Evolutionary conservation across 2,888 invertebrate species (phyloP).

Genomic region (Eupithecia subfuscata): DNA sequence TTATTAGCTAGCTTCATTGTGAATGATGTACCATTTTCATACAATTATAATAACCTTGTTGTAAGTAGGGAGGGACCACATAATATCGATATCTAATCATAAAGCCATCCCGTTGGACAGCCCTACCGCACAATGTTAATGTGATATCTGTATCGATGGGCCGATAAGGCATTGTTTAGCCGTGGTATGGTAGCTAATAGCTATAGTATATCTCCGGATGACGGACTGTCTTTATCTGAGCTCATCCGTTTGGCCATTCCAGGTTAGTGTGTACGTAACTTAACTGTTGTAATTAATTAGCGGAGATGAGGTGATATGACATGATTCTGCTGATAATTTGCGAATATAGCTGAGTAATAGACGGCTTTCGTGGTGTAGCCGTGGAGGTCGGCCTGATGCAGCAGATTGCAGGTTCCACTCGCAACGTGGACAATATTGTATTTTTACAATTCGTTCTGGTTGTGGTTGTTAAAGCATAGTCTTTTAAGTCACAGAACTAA

Average conservation of each 20-base stretch:
- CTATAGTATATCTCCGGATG: constrained; percentile 13
- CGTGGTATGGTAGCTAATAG: neutral
- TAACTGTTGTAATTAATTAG: constrained; percentile 12
- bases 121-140: constrained; percentile 12
- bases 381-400: neutral
- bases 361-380: neutral
- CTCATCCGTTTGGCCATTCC: constrained; percentile 15
- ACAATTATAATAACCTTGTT: no score
- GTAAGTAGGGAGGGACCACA: no score
- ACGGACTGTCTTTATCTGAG: constrained; percentile 24
- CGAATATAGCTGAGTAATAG: neutral
- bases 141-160: constrained; percentile 21
- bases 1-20: no score
- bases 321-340: constrained; percentile 1
- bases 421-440: neutral
- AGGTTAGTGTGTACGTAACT: constrained; percentile 13
- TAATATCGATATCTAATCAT: neutral
- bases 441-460: neutral
- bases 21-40: no score
- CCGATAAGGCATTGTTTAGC: constrained; percentile 31
- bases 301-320: neutral
- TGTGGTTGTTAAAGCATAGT: no score
- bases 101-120: neutral
- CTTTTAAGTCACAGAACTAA: no score
- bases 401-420: neutral